Conservation (phyloP, 2,113 vertebrate species). For the Hemiprocne comata region DNA sequence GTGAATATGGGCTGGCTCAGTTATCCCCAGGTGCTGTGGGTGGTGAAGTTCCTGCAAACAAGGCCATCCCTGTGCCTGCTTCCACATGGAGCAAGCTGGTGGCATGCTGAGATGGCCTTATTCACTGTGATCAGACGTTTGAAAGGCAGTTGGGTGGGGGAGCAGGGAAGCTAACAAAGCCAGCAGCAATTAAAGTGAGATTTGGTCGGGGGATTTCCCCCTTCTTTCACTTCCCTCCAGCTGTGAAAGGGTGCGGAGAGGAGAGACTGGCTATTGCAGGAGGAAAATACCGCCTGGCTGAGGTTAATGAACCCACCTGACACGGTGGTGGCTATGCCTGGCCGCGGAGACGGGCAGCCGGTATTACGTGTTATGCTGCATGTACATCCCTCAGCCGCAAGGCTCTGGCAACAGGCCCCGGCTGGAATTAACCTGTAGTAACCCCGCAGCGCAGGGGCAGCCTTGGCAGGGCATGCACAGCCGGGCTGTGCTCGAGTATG, state of each 20-base stretch:
- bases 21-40: neutral
- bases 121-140: fast-evolving
- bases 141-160: neutral
- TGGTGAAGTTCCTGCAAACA: neutral
- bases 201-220: neutral
- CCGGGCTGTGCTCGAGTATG: neutral
- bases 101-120: neutral
- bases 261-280: fast-evolving
- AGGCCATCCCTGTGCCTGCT: neutral
- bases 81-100: too few species aligned
- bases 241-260: neutral
- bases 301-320: neutral
- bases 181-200: too few species aligned
- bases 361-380: slow-evolving; percentile 53
- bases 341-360: neutral
- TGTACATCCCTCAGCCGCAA: neutral
- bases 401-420: slow-evolving; percentile 2
- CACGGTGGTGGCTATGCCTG: neutral
- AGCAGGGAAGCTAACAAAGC: neutral
- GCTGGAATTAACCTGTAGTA: slow-evolving; percentile 50
- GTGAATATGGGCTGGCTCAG: fast-evolving
- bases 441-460: neutral
- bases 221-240: slow-evolving; percentile 1
- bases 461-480: neutral
- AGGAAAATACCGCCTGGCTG: neutral